Conservation (phyloP, 1,140 invertebrate genomes). For the Drosophila obscura region DNA sequence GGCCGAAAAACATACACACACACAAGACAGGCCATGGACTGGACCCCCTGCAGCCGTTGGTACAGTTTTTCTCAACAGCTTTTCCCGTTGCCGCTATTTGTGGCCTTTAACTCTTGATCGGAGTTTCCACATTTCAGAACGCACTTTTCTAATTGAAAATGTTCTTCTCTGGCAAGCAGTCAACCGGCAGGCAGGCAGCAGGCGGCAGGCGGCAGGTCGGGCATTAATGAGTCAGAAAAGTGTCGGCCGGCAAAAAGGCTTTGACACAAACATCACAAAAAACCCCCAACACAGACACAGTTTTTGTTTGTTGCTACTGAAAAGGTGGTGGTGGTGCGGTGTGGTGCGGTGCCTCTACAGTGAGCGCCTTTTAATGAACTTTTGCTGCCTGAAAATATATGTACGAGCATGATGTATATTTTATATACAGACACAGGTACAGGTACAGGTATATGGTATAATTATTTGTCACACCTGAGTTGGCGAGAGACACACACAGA, state of each 20-base stretch:
- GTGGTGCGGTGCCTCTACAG: neutral
- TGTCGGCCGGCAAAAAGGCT: slow-evolving; percentile 50
- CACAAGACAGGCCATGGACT: slow-evolving; percentile 9
- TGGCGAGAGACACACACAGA: slow-evolving; percentile 57
- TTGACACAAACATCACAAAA: slow-evolving; percentile 30
- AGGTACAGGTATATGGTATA: slow-evolving; percentile 61
- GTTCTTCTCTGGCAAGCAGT: slow-evolving; percentile 1
- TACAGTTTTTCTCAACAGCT: slow-evolving; percentile 28
- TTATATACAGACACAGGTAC: slow-evolving; percentile 34
- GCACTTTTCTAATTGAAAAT: slow-evolving; percentile 46
- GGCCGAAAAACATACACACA: slow-evolving; percentile 4
- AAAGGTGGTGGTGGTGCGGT: slow-evolving; percentile 11
- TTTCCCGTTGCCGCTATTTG: slow-evolving; percentile 20
- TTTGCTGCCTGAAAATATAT: slow-evolving; percentile 44
- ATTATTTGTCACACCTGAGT: slow-evolving; percentile 83
- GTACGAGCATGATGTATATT: neutral
- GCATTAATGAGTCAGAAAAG: slow-evolving; percentile 76
- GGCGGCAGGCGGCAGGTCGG: neutral
- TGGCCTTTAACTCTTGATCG: slow-evolving; percentile 14
- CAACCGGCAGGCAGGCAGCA: too few relatives aligned
- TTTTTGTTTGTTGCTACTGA: slow-evolving; percentile 5
- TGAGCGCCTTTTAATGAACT: slow-evolving; percentile 56
- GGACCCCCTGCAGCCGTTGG: slow-evolving; percentile 22
- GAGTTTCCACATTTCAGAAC: too few relatives aligned
- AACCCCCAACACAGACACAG: slow-evolving; percentile 24